Evolutionary conservation across 2,888 invertebrate genomes (phyloP), one percentile per base, ranked within the genome.

Genomic region (Drosophila lutescens): DNA sequence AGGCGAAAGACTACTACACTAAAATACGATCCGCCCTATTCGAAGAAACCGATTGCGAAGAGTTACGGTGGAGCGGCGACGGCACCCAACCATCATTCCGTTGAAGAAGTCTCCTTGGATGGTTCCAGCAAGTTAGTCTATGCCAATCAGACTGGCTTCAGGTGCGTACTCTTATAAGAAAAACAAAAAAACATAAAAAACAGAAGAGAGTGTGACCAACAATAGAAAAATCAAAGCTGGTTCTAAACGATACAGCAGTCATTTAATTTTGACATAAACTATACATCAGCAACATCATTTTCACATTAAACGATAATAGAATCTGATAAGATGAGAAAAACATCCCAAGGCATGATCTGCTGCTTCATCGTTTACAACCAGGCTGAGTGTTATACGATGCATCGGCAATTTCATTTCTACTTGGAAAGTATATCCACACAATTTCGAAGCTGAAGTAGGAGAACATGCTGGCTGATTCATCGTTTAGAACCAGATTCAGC

Each of bases 1-100:
- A 96, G 96, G 95, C 96, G 96, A 94, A 97, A 97, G 94, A 96
- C 96, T 91, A 96, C 97, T 82, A 94, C 96, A 92, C 95, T 96
- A 92, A 97, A 97, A 93, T 97, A 96, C 93, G 97, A 97, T 93
- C 96, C 96, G 88, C 96, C 97, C 63, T 97, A 96, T 93, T 94
- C 94, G 91, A 97, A 97, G 94, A 97, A 97, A 92, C 96, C 96
- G 53, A 94, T 95, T 83, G 94, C 95, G 85, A 95, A 94, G 92
- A 95, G 95, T 92, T 94, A 94, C 40, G 93, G 93, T 12, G 94
- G 94, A 7, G 93, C 94, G 62, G 93, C 93, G 20, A 93, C 93
- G 12, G 94, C 94, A 62, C 93, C 95, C 53, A 94, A 94, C 78
- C 95, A 95, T 93, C 94, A 94, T 89, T 95, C 96, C 17, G 96